A percentile compares a stretch with the other conserved stretches of the same genome.
phyloP scores from a whole-genome alignment of 2,113 vertebrate species.

The Pyxicephalus adspersus region DNA sequence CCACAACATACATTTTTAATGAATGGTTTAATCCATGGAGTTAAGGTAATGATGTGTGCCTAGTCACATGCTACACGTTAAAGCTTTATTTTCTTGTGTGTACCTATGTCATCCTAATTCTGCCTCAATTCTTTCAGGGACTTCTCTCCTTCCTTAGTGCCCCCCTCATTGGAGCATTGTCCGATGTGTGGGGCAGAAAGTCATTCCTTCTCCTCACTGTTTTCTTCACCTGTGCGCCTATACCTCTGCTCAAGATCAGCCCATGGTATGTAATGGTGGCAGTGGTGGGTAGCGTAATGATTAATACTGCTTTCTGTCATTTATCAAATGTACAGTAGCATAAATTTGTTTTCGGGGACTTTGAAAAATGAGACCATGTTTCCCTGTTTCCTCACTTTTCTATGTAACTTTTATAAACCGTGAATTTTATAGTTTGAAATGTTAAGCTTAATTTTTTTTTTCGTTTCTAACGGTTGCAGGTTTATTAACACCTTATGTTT shows the following conservation, averaged over 20 bases:
- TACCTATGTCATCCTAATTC: not conserved
- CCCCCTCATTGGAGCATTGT: constrained; percentile 92
- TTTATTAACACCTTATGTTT: no score
- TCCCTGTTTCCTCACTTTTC: not conserved
- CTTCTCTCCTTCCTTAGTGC: constrained; percentile 94
- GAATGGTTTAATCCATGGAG: constrained; percentile 91
- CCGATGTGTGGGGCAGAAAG: constrained; percentile 96
- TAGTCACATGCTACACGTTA: not conserved
- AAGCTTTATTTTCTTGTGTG: not conserved
- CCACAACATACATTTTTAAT: constrained; percentile 92
- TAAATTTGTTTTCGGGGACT: not conserved
- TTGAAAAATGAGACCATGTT: not conserved
- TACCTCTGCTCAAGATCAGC: constrained; percentile 95
- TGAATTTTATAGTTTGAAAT: not conserved
- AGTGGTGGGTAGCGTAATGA: not conserved
- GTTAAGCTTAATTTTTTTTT: no score
- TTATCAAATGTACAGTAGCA: not conserved
- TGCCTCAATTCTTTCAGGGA: constrained; percentile 71
- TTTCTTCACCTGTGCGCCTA: constrained; percentile 96
- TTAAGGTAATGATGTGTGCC: constrained; percentile 78
- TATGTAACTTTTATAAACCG: not conserved
- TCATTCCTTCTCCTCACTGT: constrained; percentile 95
- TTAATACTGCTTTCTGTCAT: not conserved
- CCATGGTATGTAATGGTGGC: constrained; percentile 80
- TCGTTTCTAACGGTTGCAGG: no score